phyloP scores from a whole-genome alignment of 1,140 invertebrate species.

The Hyposmocoma kahamanoa region DNA sequence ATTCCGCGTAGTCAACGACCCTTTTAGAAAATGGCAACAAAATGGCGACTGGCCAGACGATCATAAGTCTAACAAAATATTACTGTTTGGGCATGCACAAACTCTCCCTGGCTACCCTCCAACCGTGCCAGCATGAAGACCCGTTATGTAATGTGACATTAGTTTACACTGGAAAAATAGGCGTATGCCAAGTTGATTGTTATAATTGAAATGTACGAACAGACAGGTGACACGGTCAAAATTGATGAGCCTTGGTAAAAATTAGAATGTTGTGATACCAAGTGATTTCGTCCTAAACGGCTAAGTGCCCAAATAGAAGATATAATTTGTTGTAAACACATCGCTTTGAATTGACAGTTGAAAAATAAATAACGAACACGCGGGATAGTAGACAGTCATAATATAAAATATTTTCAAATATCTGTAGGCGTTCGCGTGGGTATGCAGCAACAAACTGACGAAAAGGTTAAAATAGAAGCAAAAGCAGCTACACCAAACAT shows the following conservation, averaged over 20 bases:
- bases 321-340: background rate
- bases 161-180: background rate
- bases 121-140: slow-evolving; percentile 28
- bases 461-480: background rate
- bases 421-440: background rate
- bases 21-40: slow-evolving; percentile 21
- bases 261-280: background rate
- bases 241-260: background rate
- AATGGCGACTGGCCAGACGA: slow-evolving; percentile 40
- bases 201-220: background rate
- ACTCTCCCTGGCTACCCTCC: slow-evolving; percentile 25
- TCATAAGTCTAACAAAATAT: slow-evolving; percentile 20
- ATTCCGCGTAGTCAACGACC: slow-evolving; percentile 34
- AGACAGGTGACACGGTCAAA: background rate
- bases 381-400: background rate
- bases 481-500: background rate
- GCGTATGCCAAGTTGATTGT: background rate
- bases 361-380: background rate
- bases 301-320: background rate
- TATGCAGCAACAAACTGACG: background rate
- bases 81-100: slow-evolving; percentile 18
- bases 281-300: background rate
- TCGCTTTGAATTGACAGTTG: background rate
- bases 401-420: background rate
- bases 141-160: slow-evolving; percentile 14